Base-by-base conservation (phyloP, 1,140 invertebrate species). In the Chrysomallon squamiferum region DNA sequence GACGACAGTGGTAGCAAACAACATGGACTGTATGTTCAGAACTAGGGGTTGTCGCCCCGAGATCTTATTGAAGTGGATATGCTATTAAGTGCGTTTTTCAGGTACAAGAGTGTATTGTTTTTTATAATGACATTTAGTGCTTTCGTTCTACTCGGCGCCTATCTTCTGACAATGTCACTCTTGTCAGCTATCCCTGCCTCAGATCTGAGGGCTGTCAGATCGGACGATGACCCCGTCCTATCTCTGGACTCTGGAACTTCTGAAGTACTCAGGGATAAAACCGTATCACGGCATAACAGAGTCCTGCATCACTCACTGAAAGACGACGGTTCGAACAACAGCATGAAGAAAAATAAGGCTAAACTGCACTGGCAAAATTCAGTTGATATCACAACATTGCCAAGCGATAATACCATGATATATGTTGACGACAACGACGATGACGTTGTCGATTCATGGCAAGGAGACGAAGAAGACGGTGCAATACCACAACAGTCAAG, bases 211-310 rank as follows among this genome's bases (percentile, higher is more conserved):
- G 50, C 25, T 22, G n/a, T 54, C 4, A 54, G 50, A 25, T 25
- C 7, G 50, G 6, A 25, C 13, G 18, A 25, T 22, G 25, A 54
- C 50, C n/a, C 29, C 50, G 18, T 30, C 50, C 22, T 30, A 15
- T 22, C 29, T 5, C 18, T 18, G 50, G 50, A 54, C 50, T 20
- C 22, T 4, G 22, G n/a, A 15, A 25, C n/a, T 11, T 7, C 6
- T 4, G 50, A 27, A 22, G 50, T 18, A 54, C 29, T 54, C 29
- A 54, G 50, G 22, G 50, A 54, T 22, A 27, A 54, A 27, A 27
- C n/a, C 29, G 50, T 54, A 15, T 54, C 50, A 27, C n/a, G 50
- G 25, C 50, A 54, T 27, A 54, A 54, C 50, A 54, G 50, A 27
- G 50, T 54, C 22, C 50, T 54, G 9, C 50, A 54, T 18, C 18